Percentiles rank a stretch among this genome's conserved stretches.
phyloP scores from a whole-genome alignment of 1,140 invertebrate species.

The Lamellibrachia luymesi region DNA sequence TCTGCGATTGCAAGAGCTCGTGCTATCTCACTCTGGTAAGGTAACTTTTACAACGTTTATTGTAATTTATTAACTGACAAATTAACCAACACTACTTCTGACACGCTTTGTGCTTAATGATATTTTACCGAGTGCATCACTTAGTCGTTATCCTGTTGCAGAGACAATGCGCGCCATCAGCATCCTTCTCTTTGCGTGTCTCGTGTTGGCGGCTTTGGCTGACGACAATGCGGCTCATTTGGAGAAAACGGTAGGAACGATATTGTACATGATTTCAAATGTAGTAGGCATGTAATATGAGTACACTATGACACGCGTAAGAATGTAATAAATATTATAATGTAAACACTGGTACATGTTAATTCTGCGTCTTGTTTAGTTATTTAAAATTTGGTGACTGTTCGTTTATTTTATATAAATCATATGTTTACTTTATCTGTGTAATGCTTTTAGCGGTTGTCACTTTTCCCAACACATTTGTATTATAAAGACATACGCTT shows the following conservation, averaged over 20 bases:
- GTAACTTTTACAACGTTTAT: neutral
- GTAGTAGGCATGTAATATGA: neutral
- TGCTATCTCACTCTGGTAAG: neutral
- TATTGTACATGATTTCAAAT: neutral
- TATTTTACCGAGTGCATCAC: too few species aligned
- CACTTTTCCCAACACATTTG: neutral
- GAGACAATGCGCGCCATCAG: neutral
- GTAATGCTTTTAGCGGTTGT: neutral
- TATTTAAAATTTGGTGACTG: neutral
- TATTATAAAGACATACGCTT: neutral
- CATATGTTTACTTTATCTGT: neutral
- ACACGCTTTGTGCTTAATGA: neutral
- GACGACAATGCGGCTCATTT: neutral
- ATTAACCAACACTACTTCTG: neutral
- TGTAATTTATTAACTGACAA: neutral
- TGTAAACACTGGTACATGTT: neutral
- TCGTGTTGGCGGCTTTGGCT: neutral
- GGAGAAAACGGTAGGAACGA: neutral
- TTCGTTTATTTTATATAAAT: neutral
- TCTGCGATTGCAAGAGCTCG: too few species aligned
- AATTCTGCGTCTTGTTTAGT: neutral
- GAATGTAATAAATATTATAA: neutral
- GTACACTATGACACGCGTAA: neutral
- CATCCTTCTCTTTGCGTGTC: neutral
- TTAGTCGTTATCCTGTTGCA: too few species aligned